A percentile compares a stretch with the other conserved stretches of the same genome.
These are phyloP conservation scores for Octopus bimaculoides DNA, from an alignment of 1,140 invertebrate species.

Conservation along the genomic window DNA sequence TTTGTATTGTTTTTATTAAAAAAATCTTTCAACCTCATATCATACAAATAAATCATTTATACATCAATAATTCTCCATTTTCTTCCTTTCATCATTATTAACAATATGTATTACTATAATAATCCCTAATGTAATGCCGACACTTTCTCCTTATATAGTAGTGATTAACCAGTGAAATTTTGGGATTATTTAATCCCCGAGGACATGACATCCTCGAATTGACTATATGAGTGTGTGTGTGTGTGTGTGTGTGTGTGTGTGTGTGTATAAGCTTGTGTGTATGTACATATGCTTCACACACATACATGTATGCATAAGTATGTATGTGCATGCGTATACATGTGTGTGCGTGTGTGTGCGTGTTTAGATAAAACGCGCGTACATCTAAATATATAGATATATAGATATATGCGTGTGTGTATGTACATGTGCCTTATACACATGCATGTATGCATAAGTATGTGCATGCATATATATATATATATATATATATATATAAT, in stretches of 20 bases:
- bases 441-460: background rate
- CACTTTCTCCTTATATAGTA: too few relatives aligned
- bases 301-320: background rate
- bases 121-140: too few relatives aligned
- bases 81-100: too few relatives aligned
- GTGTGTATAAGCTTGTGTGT: background rate
- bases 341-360: background rate
- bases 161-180: too few relatives aligned
- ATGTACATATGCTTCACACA: background rate
- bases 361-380: background rate
- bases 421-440: background rate
- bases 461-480: background rate
- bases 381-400: background rate
- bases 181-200: too few relatives aligned
- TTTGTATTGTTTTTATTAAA: too few relatives aligned
- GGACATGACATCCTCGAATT: too few relatives aligned
- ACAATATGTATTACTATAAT: too few relatives aligned
- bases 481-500: conserved; percentile 1
- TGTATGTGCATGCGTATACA: background rate
- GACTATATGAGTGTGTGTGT: too few relatives aligned
- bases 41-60: too few relatives aligned
- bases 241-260: background rate
- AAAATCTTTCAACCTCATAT: too few relatives aligned
- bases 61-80: too few relatives aligned
- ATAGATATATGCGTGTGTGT: background rate